Percentiles rank a stretch among this genome's conserved stretches.
phyloP scores from a whole-genome alignment of 2,888 invertebrate species.

The Pollenia griseotomentosa region DNA sequence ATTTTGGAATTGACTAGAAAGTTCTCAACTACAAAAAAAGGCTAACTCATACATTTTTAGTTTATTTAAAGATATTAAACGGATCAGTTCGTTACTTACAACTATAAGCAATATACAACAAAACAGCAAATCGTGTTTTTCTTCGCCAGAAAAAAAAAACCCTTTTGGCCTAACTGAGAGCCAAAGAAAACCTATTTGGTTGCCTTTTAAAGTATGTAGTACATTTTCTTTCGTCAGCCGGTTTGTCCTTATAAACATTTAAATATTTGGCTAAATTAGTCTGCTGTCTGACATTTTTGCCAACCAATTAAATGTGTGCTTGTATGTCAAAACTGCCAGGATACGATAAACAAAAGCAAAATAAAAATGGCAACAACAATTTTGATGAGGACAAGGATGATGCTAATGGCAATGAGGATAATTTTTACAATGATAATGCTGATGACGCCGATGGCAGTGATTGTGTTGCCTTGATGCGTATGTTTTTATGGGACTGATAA shows the following conservation, averaged over 20 bases:
- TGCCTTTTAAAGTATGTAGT: background rate
- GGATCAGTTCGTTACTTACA: too few relatives aligned
- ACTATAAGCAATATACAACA: background rate
- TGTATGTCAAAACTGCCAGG: slow-evolving; percentile 55
- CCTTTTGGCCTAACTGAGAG: background rate
- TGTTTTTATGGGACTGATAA: slow-evolving; percentile 49
- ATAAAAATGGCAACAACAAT: slow-evolving; percentile 11
- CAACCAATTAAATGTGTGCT: slow-evolving; percentile 67
- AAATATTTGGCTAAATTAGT: slow-evolving; percentile 41
- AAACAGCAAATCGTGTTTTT: background rate
- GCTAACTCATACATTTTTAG: too few relatives aligned
- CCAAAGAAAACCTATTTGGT: slow-evolving; percentile 14
- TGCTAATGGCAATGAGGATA: slow-evolving; percentile 23
- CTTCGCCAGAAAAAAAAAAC: background rate
- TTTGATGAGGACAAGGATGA: slow-evolving; percentile 6
- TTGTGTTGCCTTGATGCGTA: slow-evolving; percentile 37
- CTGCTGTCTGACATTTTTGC: slow-evolving; percentile 49
- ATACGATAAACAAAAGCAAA: slow-evolving; percentile 33
- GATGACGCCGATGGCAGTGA: slow-evolving; percentile 32
- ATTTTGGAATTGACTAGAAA: too few relatives aligned
- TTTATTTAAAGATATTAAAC: too few relatives aligned
- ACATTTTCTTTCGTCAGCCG: background rate
- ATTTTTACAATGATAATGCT: slow-evolving; percentile 2
- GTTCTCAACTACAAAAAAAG: too few relatives aligned
- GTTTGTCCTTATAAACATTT: background rate